phyloP scores from a whole-genome alignment of 2,888 invertebrate genomes.

The Noctua pronuba region DNA sequence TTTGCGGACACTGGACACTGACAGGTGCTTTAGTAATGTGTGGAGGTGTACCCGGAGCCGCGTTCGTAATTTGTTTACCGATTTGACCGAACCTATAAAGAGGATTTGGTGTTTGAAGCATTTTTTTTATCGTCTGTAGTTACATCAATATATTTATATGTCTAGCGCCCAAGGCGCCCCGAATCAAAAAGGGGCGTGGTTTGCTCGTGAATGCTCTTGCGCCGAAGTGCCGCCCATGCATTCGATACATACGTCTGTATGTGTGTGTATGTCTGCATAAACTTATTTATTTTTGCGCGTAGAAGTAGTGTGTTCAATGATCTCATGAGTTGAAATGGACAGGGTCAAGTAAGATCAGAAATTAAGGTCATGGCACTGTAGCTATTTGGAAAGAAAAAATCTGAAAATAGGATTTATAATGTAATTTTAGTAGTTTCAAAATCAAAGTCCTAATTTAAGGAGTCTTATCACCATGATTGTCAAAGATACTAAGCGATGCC shows the following conservation, averaged over 20 bases:
- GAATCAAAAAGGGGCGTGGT: conserved; percentile 13
- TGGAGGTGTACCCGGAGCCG: background rate
- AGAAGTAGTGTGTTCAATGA: background rate
- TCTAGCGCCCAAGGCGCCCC: background rate
- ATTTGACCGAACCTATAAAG: background rate
- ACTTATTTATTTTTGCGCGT: conserved; percentile 22
- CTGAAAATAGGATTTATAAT: background rate
- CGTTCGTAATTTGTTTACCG: background rate
- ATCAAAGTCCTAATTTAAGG: background rate
- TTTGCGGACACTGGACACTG: background rate
- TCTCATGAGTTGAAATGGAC: conserved; percentile 5
- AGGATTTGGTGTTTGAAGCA: background rate
- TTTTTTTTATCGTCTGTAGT: background rate
- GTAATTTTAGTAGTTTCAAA: background rate
- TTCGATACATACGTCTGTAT: background rate
- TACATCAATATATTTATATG: background rate
- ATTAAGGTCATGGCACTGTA: background rate
- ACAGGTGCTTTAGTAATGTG: background rate
- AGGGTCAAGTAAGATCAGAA: conserved; percentile 30
- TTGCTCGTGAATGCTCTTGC: conserved; percentile 4
- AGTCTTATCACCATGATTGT: background rate
- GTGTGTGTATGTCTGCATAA: background rate
- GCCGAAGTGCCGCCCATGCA: background rate
- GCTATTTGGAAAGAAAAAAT: background rate
- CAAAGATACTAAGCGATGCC: background rate